Base-by-base conservation (phyloP, 1,140 invertebrate genomes). In the Whitmania pigra region DNA sequence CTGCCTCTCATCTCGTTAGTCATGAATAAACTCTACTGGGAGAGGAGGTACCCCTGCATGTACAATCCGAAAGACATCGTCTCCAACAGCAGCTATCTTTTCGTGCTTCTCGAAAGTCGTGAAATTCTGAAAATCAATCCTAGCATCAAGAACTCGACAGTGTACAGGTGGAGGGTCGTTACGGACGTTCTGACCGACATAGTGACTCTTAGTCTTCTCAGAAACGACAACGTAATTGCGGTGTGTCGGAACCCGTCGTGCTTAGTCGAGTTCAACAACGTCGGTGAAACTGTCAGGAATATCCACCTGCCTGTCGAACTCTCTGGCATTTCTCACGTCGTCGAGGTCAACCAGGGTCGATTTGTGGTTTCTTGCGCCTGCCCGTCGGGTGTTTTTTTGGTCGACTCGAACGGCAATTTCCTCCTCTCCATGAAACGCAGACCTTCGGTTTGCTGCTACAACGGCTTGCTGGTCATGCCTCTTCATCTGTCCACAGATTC, bases 351-450 rank as follows among this genome's bases (percentile, higher is more conserved):
- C 22, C 29, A 7, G 57, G 22, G 29, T 22, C 22, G 57, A 31
- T 63, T 63, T 20, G 57, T 18, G 3, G 57, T 63, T 20, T 63
- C 57, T 22, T 63, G 57, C 29, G 11, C 57, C 57, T 22, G 4
- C 15, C 57, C 22, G 2, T 2, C 22, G 20, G 57, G 57, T 22
- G 57, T 63, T 18, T 63, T 22, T 20, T 5, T 63, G 22, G 29
- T 63, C 57, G 57, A 63, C 18, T 63, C 57, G 57, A 63, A 63
- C 11, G 57, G 57, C 29, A 63, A 13, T 31, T 25, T 63, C 22
- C 9, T 63, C 22, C 11, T 25, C 15, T 4, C 22, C 18, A 63
- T 11, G 3, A 63, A 63, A 13, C 57, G 9, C 15, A 63, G 57
- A n/a, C 57, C 57, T 63, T 49, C 43, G 4, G 20, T 63, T 63